phyloP scores from a whole-genome alignment of 2,113 vertebrate species.

The Ceyx margarethae region DNA sequence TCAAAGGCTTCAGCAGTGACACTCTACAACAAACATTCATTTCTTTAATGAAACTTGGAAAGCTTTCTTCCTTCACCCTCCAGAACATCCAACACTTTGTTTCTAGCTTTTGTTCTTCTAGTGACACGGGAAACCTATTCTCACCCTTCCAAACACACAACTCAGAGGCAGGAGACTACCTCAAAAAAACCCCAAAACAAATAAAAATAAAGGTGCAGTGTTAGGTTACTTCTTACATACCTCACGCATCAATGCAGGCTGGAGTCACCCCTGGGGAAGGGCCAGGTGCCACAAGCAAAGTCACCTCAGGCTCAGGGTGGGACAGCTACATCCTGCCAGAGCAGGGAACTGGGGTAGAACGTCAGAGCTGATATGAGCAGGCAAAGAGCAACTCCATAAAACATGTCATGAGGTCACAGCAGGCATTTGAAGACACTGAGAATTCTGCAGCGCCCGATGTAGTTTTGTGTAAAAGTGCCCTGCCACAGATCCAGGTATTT shows the following conservation, averaged over 20 bases:
- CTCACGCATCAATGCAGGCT: fast-evolving
- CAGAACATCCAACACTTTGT: neutral
- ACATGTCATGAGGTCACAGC: neutral
- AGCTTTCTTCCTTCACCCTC: neutral
- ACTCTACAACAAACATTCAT: neutral
- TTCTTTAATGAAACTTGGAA: neutral
- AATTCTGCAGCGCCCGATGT: neutral
- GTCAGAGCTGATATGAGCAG: neutral
- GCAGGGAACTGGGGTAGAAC: neutral
- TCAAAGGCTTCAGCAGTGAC: neutral
- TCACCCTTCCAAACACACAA: neutral
- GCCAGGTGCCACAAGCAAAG: neutral
- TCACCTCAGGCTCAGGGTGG: fast-evolving
- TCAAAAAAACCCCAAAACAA: too few relatives aligned
- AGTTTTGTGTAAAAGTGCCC: neutral
- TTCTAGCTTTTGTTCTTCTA: neutral
- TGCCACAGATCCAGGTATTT: neutral
- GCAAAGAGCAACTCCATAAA: neutral
- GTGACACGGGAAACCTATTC: neutral
- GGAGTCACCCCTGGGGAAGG: neutral
- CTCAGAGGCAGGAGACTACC: neutral
- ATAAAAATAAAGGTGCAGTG: neutral
- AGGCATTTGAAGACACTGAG: neutral
- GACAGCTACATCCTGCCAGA: neutral
- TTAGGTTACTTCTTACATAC: neutral